A percentile compares a stretch with the other conserved stretches of the same genome.
These are phyloP conservation scores for Pogonocherus hispidulus DNA, from an alignment of 2,888 invertebrate genomes.

Conservation along the genomic window DNA sequence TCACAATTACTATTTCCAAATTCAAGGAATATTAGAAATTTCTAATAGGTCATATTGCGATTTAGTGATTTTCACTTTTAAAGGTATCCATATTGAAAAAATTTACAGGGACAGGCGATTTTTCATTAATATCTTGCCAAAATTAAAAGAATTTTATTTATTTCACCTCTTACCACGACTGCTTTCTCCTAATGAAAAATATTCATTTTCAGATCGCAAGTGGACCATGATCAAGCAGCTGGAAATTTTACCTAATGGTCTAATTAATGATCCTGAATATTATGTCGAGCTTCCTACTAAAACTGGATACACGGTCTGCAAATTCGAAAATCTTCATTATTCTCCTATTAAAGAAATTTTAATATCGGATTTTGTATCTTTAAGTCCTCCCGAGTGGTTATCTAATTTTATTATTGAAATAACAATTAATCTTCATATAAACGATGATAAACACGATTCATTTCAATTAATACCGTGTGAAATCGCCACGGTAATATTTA, in stretches of 20 bases:
- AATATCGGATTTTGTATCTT: background rate
- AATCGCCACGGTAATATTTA: background rate
- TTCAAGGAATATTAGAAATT: slow-evolving; percentile 2
- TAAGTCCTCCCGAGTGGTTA: background rate
- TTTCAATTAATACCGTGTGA: slow-evolving; percentile 2
- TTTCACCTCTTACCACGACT: background rate
- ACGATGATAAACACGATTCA: background rate
- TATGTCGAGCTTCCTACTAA: background rate
- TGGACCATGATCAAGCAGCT: background rate
- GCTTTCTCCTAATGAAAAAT: background rate
- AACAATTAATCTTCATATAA: background rate
- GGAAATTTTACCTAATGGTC: background rate
- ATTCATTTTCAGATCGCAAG: too few species aligned
- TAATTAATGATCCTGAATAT: background rate
- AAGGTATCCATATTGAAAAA: background rate
- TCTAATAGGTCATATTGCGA: slow-evolving; percentile 3
- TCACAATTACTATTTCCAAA: slow-evolving; percentile 5
- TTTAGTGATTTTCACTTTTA: background rate
- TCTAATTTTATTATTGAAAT: background rate
- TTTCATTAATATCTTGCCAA: background rate
- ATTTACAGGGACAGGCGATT: background rate
- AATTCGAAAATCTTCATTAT: background rate
- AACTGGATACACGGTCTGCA: background rate
- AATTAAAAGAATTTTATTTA: background rate
- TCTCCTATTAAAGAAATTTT: background rate